Percentiles rank a stretch among this genome's conserved stretches.
phyloP scores from a whole-genome alignment of 2,113 vertebrate genomes.

The Pseudopodoces humilis region DNA sequence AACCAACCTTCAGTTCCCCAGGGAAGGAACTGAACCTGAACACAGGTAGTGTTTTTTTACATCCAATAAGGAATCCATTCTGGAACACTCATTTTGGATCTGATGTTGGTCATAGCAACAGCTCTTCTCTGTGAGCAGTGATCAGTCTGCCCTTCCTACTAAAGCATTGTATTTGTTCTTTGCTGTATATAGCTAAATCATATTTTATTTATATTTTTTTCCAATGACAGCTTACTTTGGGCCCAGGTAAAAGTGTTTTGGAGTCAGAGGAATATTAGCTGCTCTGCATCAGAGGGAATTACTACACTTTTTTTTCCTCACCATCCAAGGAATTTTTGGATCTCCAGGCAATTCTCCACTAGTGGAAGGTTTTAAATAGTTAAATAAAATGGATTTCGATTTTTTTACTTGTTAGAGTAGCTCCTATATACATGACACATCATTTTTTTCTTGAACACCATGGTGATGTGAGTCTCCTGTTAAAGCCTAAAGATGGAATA shows the following conservation, averaged over 20 bases:
- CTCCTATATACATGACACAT: neutral
- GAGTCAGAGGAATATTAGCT: neutral
- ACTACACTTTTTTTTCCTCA: neutral
- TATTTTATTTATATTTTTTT: neutral
- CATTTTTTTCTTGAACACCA: neutral
- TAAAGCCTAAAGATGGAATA: conserved; percentile 14
- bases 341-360: neutral
- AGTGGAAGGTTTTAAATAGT: neutral
- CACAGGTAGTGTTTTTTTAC: neutral
- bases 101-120: neutral
- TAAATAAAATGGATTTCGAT: neutral
- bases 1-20: neutral
- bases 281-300: neutral
- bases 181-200: neutral
- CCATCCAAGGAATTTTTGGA: neutral
- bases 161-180: neutral
- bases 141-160: neutral
- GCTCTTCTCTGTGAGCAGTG: neutral
- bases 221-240: neutral
- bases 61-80: neutral
- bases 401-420: neutral
- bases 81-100: neutral
- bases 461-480: neutral
- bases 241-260: neutral
- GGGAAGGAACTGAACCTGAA: neutral